A percentile compares a stretch with the other conserved stretches of the same genome.
phyloP scores from a whole-genome alignment of 2,888 invertebrate species.

The Phalangium opilio region DNA sequence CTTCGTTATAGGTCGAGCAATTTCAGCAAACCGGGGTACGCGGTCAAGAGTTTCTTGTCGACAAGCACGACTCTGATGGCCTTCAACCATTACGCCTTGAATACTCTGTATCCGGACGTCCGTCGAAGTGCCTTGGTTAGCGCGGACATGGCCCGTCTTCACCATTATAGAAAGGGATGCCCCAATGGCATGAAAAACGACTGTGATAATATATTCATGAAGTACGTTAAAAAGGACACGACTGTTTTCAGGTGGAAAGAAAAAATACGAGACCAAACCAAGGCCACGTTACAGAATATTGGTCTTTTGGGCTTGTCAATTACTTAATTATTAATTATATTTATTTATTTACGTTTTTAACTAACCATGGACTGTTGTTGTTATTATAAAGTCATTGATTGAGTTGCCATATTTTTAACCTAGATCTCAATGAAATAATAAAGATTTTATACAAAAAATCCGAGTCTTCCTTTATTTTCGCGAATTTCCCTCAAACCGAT shows the following conservation, averaged over 20 bases:
- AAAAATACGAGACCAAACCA: not conserved
- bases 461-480: too few relatives aligned
- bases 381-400: too few relatives aligned
- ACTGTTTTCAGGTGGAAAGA: slow-evolving; percentile 14
- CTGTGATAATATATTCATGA: slow-evolving; percentile 17
- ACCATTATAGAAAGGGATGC: slow-evolving; percentile 45
- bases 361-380: too few relatives aligned
- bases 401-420: too few relatives aligned
- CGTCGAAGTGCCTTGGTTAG: slow-evolving; percentile 43
- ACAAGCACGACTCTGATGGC: slow-evolving; percentile 49
- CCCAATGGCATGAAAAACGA: slow-evolving; percentile 21
- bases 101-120: slow-evolving; percentile 40
- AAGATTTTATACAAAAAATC: too few relatives aligned
- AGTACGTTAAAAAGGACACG: slow-evolving; percentile 12
- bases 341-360: too few relatives aligned
- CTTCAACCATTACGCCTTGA: slow-evolving; percentile 57
- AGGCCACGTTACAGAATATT: too few relatives aligned
- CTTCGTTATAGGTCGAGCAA: slow-evolving; percentile 37
- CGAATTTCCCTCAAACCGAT: too few relatives aligned
- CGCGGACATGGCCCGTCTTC: slow-evolving; percentile 44
- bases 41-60: slow-evolving; percentile 54
- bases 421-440: too few relatives aligned
- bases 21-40: slow-evolving; percentile 46
- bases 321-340: too few relatives aligned
- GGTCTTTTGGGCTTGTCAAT: too few relatives aligned